Evolutionary conservation across 92 coral and sea anemone species (phyloP), one percentile per base, ranked within the genome.

Genomic region (Epizoanthus ramosus): DNA sequence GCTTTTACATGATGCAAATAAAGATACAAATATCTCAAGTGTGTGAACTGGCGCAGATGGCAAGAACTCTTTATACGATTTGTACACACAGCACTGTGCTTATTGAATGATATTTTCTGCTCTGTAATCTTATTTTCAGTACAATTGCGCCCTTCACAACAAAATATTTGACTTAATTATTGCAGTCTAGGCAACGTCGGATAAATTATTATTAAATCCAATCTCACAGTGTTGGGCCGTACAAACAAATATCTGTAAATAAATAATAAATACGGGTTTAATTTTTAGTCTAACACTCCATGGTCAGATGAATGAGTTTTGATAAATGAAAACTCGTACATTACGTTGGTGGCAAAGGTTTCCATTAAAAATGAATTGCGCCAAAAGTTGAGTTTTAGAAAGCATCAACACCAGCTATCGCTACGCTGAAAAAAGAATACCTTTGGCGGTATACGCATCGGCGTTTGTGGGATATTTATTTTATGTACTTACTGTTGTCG

Each of bases 1-100:
- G 43, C 43, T 37, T 18, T 35, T 19, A 31, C 8, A 33, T 19
- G 19, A 76, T 19, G 21, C 53, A 76, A 60, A 31, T 19, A 37
- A 6, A 77, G 39, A 61, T 76, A 76, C 69, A 57, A 17, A 60
- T 76, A 31, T 77, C 35, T 41, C 63, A 19, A 21, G 43, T 61
- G 71, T 77, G 82, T 61, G 82, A 77, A 77, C 71, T 77, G 16
- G 56, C 47, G 59, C 82, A 77, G 82, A 77, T 77, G 82, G 39
- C 39, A 57, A n/a, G 25, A 61, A 61, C 57, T 63, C 63, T 41
- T 77, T 39, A 60, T 59, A 61, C 61, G 16, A 39, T 77, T 77
- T 63, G 68, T 59, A 23, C 41, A 57, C 59, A 63, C 71, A 77
- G 21, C 58, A 25, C 82, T 77, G 59, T 77, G 82, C 71, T 61